These are phyloP conservation scores for Deladenus siricidicola DNA, from an alignment of 2,888 invertebrate genomes.

Conservation along the genomic window DNA sequence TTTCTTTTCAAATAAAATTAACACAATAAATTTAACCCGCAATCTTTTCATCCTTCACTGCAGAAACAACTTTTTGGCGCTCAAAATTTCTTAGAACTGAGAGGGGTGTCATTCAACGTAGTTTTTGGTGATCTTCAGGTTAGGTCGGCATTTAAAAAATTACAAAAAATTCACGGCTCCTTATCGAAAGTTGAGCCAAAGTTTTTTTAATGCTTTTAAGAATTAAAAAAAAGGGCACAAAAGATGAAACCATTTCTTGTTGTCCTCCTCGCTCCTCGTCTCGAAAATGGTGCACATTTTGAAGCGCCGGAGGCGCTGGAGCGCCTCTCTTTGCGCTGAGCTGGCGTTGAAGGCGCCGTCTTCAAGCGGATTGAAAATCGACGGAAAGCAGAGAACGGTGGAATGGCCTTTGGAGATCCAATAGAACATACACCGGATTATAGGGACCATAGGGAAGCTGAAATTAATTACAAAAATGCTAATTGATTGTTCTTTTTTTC, in stretches of 20 bases:
- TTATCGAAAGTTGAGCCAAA: no score
- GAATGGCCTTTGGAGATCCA: constrained; percentile 16
- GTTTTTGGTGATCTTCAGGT: no score
- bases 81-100: no score
- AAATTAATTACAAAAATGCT: no score
- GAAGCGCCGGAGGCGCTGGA: background rate
- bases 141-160: no score
- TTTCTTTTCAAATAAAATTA: no score
- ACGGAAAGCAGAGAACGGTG: constrained; percentile 15
- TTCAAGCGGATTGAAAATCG: constrained; percentile 14
- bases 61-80: background rate
- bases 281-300: constrained; percentile 5
- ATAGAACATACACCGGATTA: constrained; percentile 18
- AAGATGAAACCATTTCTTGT: constrained; percentile 3
- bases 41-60: no score
- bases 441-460: constrained; percentile 16
- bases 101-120: no score
- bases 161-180: no score
- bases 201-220: no score
- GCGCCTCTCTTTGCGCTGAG: background rate
- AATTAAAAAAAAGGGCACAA: background rate
- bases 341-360: constrained; percentile 7
- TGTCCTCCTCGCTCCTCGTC: background rate
- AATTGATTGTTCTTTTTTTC: no score
- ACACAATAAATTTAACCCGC: no score